Evolutionary conservation across 2,113 vertebrate genomes (phyloP).

Genomic region (Delphinapterus leucas): DNA sequence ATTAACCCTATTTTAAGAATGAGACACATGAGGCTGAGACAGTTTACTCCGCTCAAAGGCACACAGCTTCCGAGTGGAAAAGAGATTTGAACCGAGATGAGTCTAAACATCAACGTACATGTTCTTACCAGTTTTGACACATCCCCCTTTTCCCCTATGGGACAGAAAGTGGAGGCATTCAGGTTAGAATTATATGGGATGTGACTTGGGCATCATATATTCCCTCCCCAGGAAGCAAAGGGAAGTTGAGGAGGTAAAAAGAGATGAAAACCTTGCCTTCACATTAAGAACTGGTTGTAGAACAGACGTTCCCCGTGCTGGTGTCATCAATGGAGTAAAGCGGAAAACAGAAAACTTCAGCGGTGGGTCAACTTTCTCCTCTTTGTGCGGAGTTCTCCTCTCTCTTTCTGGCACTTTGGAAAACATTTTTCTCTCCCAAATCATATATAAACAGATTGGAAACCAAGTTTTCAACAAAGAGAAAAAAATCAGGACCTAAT

Average conservation of each 20-base stretch:
- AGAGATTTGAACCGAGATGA: not conserved
- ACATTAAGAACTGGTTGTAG: not conserved
- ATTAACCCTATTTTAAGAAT: not conserved
- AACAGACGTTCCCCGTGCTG: not conserved
- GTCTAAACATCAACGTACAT: too few species aligned
- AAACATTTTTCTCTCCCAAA: not conserved
- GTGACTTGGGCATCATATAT: not conserved
- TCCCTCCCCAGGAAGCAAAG: not conserved
- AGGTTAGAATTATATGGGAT: not conserved
- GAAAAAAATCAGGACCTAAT: not conserved
- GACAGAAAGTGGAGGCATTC: too few species aligned
- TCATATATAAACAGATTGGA: slow-evolving; percentile 37
- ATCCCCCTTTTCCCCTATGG: too few species aligned
- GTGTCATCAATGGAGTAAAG: rapidly evolving
- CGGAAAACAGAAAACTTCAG: not conserved
- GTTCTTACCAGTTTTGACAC: not conserved
- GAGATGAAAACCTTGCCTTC: not conserved
- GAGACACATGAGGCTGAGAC: not conserved
- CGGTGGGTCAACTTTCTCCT: not conserved
- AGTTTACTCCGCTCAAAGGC: not conserved
- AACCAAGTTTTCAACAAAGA: slow-evolving; percentile 47
- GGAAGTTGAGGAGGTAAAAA: not conserved
- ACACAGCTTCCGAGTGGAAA: not conserved
- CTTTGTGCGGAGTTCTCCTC: not conserved
- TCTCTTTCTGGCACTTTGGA: not conserved